phyloP scores from a whole-genome alignment of 2,113 vertebrate species.

The Ornithorhynchus anatinus region DNA sequence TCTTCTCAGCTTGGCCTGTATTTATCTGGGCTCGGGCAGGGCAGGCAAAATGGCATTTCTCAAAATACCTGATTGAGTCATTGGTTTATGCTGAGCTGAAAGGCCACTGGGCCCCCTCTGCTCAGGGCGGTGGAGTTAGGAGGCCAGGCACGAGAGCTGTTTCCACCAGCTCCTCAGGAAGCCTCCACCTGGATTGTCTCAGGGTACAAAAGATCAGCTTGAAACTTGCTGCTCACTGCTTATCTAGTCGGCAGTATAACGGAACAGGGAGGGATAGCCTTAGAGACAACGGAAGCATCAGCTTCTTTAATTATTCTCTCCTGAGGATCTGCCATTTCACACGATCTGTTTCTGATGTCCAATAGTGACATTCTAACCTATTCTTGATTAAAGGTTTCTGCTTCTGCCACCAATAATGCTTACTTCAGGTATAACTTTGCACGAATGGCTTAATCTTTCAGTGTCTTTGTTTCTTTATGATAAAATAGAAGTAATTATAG shows the following conservation, averaged over 20 bases:
- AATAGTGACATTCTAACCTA: constrained; percentile 54
- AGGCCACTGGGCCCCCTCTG: not conserved
- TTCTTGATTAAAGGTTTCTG: constrained; percentile 60
- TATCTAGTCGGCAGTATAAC: constrained; percentile 44
- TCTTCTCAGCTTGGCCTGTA: not conserved
- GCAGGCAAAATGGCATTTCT: not conserved
- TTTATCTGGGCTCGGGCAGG: not conserved
- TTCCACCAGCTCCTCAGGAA: constrained; percentile 5
- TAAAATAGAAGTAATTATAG: constrained; percentile 44
- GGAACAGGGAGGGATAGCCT: constrained; percentile 50
- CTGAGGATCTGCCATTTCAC: constrained; percentile 51
- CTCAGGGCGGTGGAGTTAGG: constrained; percentile 9
- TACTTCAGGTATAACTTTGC: constrained; percentile 45
- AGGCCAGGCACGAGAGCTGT: constrained; percentile 4
- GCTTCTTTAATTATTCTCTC: constrained; percentile 57
- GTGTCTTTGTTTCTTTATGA: constrained; percentile 27
- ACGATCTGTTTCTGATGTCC: constrained; percentile 48
- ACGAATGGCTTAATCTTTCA: constrained; percentile 53
- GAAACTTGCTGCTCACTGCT: constrained; percentile 50
- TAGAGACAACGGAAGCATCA: constrained; percentile 62
- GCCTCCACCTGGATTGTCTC: constrained; percentile 47
- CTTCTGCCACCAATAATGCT: constrained; percentile 49
- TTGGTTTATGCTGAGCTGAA: not conserved
- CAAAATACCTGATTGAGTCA: not conserved
- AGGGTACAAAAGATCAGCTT: constrained; percentile 49